A percentile compares a stretch with the other conserved stretches of the same genome.
Evolutionary conservation across 2,797 vertebrate genomes (phyloP).

Genomic region (Amblyraja radiata): DNA sequence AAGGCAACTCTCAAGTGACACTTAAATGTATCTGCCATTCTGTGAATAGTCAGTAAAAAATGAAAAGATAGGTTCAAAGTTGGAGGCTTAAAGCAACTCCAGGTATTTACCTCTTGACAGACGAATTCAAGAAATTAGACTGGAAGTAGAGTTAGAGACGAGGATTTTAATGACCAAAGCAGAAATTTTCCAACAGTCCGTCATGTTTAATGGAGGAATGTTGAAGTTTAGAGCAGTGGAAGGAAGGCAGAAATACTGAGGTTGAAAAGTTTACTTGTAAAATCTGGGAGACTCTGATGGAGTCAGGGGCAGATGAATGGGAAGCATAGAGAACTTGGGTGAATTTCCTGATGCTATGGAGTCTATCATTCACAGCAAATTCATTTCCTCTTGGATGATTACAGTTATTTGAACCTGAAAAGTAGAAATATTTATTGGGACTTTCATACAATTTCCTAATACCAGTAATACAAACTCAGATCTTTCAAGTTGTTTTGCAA

Average conservation of each 20-base stretch:
- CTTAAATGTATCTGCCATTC: not conserved
- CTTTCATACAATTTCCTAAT: not conserved
- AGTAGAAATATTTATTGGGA: not conserved
- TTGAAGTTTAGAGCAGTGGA: not conserved
- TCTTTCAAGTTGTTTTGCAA: too few species aligned
- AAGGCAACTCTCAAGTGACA: not conserved
- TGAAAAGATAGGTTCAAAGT: not conserved
- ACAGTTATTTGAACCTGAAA: not conserved
- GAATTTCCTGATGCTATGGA: not conserved
- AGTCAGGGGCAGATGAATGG: too few species aligned
- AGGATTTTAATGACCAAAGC: not conserved
- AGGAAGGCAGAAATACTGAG: not conserved
- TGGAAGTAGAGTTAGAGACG: not conserved
- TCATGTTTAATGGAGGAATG: not conserved
- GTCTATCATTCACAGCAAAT: not conserved
- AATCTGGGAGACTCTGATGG: not conserved
- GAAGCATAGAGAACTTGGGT: not conserved
- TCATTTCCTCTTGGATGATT: not conserved
- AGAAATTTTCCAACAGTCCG: not conserved
- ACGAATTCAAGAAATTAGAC: not conserved
- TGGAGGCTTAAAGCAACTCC: not conserved
- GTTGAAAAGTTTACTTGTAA: not conserved
- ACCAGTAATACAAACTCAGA: too few species aligned
- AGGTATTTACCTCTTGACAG: not conserved
- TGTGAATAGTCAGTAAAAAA: not conserved